phyloP scores from a whole-genome alignment of 92 coral and sea anemone genomes.

The Palythoa caribaeorum region DNA sequence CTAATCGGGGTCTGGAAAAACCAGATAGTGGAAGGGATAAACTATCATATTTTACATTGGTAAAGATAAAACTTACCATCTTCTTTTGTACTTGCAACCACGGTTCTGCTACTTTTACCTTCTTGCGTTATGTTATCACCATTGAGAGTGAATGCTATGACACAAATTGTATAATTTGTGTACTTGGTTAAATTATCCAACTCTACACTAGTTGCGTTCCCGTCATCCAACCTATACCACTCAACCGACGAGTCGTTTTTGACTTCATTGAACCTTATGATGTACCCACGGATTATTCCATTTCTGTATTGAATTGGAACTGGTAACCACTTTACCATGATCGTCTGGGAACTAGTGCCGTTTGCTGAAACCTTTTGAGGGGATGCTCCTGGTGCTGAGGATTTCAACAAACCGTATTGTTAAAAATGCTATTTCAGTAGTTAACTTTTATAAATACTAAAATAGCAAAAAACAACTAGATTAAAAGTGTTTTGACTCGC shows the following conservation, averaged over 20 bases:
- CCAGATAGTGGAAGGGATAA: background rate
- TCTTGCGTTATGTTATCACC: background rate
- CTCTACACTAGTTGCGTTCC: background rate
- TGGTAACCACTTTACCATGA: slow-evolving; percentile 31
- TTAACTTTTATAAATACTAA: background rate
- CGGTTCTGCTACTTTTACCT: background rate
- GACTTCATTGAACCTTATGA: background rate
- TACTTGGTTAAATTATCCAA: background rate
- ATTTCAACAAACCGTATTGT: background rate
- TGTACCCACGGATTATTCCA: slow-evolving; percentile 14
- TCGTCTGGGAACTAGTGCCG: slow-evolving; percentile 9
- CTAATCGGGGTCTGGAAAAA: too few relatives aligned
- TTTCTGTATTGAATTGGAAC: slow-evolving; percentile 16
- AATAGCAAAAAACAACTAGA: background rate
- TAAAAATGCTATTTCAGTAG: background rate
- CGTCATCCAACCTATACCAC: background rate
- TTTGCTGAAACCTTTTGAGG: slow-evolving; percentile 12
- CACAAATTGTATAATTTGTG: background rate
- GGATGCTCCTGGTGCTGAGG: slow-evolving; percentile 25
- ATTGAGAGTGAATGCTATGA: slow-evolving; percentile 8
- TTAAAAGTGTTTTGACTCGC: background rate
- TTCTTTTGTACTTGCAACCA: slow-evolving; percentile 10
- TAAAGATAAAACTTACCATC: slow-evolving; percentile 2
- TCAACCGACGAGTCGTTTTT: background rate
- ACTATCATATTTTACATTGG: background rate